Evolutionary conservation across 2,888 invertebrate species (phyloP).

Genomic region (Coleophora deauratella): DNA sequence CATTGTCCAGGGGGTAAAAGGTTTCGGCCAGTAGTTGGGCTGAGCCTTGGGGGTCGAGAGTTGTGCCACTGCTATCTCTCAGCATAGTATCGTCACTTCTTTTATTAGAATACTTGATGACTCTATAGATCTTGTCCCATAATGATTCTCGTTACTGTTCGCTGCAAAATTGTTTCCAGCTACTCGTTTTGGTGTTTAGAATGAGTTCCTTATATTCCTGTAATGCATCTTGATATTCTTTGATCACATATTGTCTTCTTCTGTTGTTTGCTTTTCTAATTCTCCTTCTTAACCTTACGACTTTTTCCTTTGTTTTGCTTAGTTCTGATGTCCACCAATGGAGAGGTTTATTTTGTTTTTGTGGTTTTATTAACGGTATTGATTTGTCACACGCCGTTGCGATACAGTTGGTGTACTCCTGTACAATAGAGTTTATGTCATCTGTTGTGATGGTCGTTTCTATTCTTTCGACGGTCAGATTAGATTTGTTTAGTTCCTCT

Average conservation of each 20-base stretch:
- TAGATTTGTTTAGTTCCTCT: background rate
- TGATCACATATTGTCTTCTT: background rate
- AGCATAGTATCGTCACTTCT: conserved; percentile 4
- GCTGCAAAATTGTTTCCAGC: conserved; percentile 13
- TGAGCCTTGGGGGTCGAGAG: conserved; percentile 4
- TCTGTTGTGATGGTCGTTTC: background rate
- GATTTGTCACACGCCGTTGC: background rate
- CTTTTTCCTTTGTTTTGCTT: background rate
- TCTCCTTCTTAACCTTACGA: background rate
- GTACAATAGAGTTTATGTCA: background rate
- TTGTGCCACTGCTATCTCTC: background rate
- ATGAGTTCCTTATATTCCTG: conserved; percentile 4
- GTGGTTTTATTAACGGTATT: background rate
- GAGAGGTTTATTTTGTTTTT: background rate
- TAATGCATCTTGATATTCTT: conserved; percentile 1
- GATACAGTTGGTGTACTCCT: background rate
- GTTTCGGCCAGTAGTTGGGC: conserved; percentile 8
- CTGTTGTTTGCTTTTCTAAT: conserved; percentile 2
- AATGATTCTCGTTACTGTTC: conserved; percentile 6
- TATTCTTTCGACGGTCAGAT: background rate
- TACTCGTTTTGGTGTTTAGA: background rate
- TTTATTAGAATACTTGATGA: conserved; percentile 2
- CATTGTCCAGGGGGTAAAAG: conserved; percentile 8
- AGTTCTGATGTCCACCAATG: conserved; percentile 8
- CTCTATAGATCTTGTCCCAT: conserved; percentile 12